Evolutionary conservation across 2,888 invertebrate genomes (phyloP).

Genomic region (Chloroclysta siterata): DNA sequence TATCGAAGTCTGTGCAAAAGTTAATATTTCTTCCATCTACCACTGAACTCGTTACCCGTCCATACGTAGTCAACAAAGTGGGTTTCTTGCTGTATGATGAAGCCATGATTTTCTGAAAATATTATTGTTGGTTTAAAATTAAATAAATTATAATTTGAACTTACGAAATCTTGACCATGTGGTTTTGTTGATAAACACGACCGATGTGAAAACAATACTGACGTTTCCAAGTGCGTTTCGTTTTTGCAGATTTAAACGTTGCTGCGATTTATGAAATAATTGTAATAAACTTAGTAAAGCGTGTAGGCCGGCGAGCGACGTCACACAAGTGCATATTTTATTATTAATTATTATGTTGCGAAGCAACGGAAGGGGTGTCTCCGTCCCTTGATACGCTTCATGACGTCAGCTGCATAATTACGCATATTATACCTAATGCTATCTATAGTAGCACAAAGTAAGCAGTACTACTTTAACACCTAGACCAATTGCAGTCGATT

Average conservation of each 20-base stretch:
- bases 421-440: not conserved
- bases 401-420: constrained; percentile 10
- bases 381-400: constrained; percentile 11
- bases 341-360: constrained; percentile 27
- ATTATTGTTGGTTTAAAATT: not conserved
- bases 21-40: constrained; percentile 85
- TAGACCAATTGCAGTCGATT: no score
- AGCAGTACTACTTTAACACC: no score
- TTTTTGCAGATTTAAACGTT: not conserved
- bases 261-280: no score
- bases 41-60: constrained; percentile 43
- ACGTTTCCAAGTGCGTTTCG: constrained; percentile 5
- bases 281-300: not conserved
- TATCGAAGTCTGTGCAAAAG: constrained; percentile 64
- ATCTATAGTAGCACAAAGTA: not conserved
- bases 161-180: constrained; percentile 27
- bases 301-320: constrained; percentile 3
- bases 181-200: constrained; percentile 15
- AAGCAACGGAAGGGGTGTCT: constrained; percentile 29
- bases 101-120: constrained; percentile 27
- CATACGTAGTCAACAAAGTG: constrained; percentile 74
- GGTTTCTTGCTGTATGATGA: constrained; percentile 85
- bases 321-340: constrained; percentile 18
- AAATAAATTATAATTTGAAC: not conserved
- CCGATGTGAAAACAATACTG: not conserved